A percentile compares a stretch with the other conserved stretches of the same genome.
phyloP scores from a whole-genome alignment of 1,140 invertebrate species.

The Hypsibius dujardini region DNA sequence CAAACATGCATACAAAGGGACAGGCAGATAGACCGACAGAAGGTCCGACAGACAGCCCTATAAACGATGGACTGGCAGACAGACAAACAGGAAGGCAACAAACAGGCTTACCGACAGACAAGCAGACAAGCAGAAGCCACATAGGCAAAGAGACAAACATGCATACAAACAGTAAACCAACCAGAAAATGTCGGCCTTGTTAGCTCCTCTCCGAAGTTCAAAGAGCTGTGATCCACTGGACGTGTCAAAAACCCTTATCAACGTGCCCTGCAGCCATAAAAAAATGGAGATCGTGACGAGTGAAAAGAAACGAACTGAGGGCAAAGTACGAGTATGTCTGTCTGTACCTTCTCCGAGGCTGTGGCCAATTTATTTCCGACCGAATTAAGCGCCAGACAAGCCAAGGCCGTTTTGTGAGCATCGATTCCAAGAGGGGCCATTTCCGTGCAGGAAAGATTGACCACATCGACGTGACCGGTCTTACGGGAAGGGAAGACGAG shows the following conservation, averaged over 20 bases:
- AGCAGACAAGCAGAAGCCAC: not conserved
- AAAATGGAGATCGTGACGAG: not conserved
- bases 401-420: slow-evolving; percentile 76
- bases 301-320: too few species aligned
- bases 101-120: too few species aligned
- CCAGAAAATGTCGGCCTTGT: slow-evolving; percentile 68
- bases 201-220: slow-evolving; percentile 75
- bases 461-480: slow-evolving; percentile 71
- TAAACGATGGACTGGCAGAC: too few species aligned
- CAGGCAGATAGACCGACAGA: too few species aligned
- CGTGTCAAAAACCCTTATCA: slow-evolving; percentile 90
- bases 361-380: slow-evolving; percentile 71
- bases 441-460: slow-evolving; percentile 71
- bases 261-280: slow-evolving; percentile 50
- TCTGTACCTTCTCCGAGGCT: slow-evolving; percentile 62
- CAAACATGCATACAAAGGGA: too few species aligned
- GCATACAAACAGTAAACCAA: slow-evolving; percentile 27
- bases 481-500: slow-evolving; percentile 70
- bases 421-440: slow-evolving; percentile 61
- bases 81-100: too few species aligned
- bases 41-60: too few species aligned
- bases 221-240: slow-evolving; percentile 65
- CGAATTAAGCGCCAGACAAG: slow-evolving; percentile 68
- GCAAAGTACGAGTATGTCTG: not conserved
- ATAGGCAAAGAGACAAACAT: too few species aligned